phyloP scores from a whole-genome alignment of 2,113 vertebrate species.

The Coregonus clupeaformis region DNA sequence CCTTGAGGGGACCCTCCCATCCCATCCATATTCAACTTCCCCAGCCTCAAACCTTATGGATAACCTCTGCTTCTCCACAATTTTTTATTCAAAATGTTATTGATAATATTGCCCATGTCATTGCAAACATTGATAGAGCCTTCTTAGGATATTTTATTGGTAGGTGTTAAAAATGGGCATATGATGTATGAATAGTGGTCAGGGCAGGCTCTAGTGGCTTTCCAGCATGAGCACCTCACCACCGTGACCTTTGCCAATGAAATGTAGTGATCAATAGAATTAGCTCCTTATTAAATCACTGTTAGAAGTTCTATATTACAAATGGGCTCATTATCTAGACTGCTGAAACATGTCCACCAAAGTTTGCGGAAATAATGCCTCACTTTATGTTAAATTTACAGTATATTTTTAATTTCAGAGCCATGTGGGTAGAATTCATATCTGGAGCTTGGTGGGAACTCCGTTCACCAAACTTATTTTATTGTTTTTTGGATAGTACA shows the following conservation, averaged over 20 bases:
- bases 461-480: too few species aligned
- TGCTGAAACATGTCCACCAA: constrained; percentile 32
- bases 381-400: constrained; percentile 11
- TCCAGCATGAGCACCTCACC: constrained; percentile 7
- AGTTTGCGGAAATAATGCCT: constrained; percentile 21
- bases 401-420: not conserved
- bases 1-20: too few species aligned
- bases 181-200: constrained; percentile 11
- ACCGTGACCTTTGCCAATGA: constrained; percentile 42
- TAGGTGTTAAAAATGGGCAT: not conserved
- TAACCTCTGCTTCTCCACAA: too few species aligned
- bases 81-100: too few species aligned
- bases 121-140: not conserved
- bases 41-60: too few species aligned
- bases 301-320: constrained; percentile 41
- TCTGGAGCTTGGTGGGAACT: too few species aligned
- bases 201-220: constrained; percentile 12
- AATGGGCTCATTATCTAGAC: constrained; percentile 37
- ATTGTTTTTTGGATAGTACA: too few species aligned
- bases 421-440: not conserved
- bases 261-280: constrained; percentile 42
- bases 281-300: constrained; percentile 39
- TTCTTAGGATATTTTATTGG: not conserved
- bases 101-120: too few species aligned
- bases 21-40: too few species aligned